phyloP scores from a whole-genome alignment of 2,113 vertebrate species.

The Nothocercus nigrocapillus region DNA sequence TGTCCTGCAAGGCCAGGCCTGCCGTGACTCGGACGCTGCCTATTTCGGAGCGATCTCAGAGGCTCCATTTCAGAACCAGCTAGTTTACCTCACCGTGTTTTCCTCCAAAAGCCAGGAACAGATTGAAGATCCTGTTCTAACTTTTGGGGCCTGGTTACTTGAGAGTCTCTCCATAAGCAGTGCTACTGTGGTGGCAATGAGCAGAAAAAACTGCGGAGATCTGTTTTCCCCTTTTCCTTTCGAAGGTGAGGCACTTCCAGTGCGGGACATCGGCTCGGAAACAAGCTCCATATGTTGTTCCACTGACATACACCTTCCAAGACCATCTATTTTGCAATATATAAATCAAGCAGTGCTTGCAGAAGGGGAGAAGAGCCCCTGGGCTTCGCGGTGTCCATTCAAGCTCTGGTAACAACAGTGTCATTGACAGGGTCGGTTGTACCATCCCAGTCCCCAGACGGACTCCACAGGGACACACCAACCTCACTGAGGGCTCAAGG shows the following conservation, averaged over 20 bases:
- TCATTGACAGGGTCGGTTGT: not conserved
- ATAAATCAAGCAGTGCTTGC: not conserved
- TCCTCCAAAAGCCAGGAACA: not conserved
- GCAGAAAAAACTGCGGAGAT: not conserved
- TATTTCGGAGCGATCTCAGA: not conserved
- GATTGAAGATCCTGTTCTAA: not conserved
- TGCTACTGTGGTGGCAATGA: not conserved
- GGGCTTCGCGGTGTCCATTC: not conserved
- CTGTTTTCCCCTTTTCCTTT: not conserved
- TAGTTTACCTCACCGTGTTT: not conserved
- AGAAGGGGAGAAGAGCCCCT: not conserved
- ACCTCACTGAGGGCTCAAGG: not conserved
- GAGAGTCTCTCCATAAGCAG: not conserved
- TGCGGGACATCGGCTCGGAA: not conserved
- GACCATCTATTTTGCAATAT: not conserved
- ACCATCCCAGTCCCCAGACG: not conserved
- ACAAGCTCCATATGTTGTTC: not conserved
- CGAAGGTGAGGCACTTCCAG: not conserved
- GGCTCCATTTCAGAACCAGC: not conserved
- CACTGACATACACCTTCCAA: not conserved
- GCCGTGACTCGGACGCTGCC: not conserved
- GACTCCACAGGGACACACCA: not conserved
- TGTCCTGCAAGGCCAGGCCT: not conserved
- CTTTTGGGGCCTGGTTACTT: not conserved
- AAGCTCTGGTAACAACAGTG: accelerated